Conservation (phyloP, 1,140 invertebrate species). For the Drosophila tani region DNA sequence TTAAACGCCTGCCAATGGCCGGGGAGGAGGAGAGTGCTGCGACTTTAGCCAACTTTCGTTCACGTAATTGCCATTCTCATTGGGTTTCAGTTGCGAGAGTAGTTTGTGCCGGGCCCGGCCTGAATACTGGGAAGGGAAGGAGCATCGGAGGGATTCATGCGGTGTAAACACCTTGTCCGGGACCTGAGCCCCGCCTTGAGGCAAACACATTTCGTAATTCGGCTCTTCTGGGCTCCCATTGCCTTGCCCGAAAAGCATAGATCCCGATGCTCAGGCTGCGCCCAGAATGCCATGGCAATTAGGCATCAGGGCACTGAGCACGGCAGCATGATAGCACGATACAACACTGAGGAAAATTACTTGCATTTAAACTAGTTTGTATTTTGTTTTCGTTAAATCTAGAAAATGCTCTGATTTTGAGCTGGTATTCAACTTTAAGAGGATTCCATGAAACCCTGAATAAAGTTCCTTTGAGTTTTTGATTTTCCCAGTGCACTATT, state of each 20-base stretch:
- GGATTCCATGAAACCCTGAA: no score
- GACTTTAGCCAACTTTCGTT: slow-evolving; percentile 44
- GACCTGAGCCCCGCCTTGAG: slow-evolving; percentile 33
- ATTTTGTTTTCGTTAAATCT: background rate
- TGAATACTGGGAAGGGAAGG: background rate
- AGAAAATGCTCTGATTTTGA: background rate
- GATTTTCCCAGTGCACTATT: slow-evolving; percentile 14
- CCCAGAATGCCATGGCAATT: slow-evolving; percentile 53
- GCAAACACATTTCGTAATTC: slow-evolving; percentile 45
- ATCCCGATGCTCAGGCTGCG: slow-evolving; percentile 46
- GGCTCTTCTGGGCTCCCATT: slow-evolving; percentile 35
- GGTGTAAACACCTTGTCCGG: slow-evolving; percentile 52
- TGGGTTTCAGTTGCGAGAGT: slow-evolving; percentile 43
- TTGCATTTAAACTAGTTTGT: no score
- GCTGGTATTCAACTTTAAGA: background rate
- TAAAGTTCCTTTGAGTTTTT: no score
- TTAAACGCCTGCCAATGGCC: slow-evolving; percentile 52
- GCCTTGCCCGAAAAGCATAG: slow-evolving; percentile 43
- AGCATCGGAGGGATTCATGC: slow-evolving; percentile 12
- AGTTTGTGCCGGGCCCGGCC: slow-evolving; percentile 20
- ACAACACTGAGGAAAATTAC: slow-evolving; percentile 10
- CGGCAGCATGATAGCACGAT: slow-evolving; percentile 18
- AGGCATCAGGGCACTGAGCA: slow-evolving; percentile 30
- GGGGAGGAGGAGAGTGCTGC: slow-evolving; percentile 12
- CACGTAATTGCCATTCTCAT: slow-evolving; percentile 54